A percentile compares a stretch with the other conserved stretches of the same genome.
Evolutionary conservation across 2,113 vertebrate genomes (phyloP).

Genomic region (Rhodinocichla rosea): DNA sequence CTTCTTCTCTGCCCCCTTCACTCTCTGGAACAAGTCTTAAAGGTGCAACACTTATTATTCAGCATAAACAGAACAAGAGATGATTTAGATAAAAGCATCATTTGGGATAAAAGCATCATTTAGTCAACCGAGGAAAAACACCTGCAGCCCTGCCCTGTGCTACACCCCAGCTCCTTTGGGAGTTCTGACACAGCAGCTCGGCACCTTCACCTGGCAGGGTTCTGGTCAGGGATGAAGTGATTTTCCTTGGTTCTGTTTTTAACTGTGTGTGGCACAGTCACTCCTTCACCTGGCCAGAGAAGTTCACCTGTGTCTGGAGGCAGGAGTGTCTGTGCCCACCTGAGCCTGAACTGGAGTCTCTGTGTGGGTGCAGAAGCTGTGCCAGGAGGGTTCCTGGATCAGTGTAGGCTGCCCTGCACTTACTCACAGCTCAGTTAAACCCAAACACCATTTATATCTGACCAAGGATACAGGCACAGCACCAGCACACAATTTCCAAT

Average conservation of each 20-base stretch:
- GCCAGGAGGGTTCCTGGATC: background rate
- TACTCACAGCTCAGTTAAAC: background rate
- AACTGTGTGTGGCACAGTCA: rapidly evolving
- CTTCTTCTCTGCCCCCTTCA: no score
- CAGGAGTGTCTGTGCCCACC: background rate
- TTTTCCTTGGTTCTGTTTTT: background rate
- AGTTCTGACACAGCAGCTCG: background rate
- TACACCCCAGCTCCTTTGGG: rapidly evolving
- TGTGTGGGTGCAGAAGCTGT: background rate
- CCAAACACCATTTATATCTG: background rate
- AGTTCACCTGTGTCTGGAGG: background rate
- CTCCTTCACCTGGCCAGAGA: background rate
- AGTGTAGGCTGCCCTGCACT: background rate
- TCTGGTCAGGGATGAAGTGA: background rate
- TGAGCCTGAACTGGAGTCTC: background rate
- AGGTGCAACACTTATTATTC: no score
- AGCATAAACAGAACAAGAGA: no score
- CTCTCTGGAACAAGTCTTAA: no score
- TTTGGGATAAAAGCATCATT: no score
- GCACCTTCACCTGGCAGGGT: background rate
- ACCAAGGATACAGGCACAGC: no score
- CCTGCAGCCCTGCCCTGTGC: background rate
- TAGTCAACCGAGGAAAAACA: no score
- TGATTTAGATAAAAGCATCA: no score
- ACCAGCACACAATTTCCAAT: background rate